These are phyloP conservation scores for Dermochelys coriacea DNA, from an alignment of 2,797 vertebrate species.

Conservation along the genomic window DNA sequence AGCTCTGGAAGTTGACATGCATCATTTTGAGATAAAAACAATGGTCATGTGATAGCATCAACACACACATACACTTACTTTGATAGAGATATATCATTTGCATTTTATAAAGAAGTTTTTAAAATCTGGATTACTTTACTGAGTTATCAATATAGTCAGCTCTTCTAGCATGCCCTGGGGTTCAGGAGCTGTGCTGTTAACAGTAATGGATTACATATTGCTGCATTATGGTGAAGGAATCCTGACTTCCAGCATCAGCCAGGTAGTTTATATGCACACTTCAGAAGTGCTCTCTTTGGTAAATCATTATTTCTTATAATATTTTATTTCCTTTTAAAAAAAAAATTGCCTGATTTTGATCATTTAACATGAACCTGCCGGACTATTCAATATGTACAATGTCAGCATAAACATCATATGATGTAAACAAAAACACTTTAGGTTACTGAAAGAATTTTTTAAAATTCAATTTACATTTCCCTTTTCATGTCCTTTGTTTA, in stretches of 20 bases:
- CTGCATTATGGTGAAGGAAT: neutral
- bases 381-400: neutral
- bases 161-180: constrained; percentile 17
- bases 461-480: neutral
- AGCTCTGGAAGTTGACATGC: neutral
- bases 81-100: neutral
- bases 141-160: neutral
- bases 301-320: rapidly evolving
- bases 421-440: neutral
- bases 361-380: neutral
- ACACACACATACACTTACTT: neutral
- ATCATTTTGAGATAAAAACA: rapidly evolving
- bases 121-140: rapidly evolving
- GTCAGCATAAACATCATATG: neutral
- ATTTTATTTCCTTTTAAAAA: neutral
- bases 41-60: rapidly evolving
- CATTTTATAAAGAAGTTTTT: constrained; percentile 47
- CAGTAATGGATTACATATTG: neutral
- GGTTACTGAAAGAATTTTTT: neutral
- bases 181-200: neutral
- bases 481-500: neutral
- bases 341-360: neutral
- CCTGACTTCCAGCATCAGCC: constrained; percentile 5
- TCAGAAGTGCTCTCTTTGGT: neutral
- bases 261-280: neutral